Conservation (phyloP, 2,888 invertebrate species). For the Andrena bucephala region DNA sequence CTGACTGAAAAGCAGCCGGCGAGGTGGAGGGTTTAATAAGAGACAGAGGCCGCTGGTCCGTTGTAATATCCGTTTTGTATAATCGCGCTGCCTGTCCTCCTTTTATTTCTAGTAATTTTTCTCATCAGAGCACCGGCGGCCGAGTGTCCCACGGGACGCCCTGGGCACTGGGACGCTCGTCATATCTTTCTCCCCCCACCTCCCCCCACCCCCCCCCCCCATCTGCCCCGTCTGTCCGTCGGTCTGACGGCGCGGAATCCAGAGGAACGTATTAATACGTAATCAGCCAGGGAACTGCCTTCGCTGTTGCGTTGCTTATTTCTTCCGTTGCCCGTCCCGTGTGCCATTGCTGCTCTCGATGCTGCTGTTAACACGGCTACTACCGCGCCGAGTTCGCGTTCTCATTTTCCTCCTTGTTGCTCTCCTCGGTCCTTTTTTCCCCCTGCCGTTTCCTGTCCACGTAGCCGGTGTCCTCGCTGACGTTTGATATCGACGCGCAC, state of each 20-base stretch:
- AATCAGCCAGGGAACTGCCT: constrained; percentile 77
- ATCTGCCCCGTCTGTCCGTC: constrained; percentile 67
- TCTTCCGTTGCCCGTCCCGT: constrained; percentile 68
- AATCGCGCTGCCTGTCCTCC: constrained; percentile 75
- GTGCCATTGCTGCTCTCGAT: constrained; percentile 63
- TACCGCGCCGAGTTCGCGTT: constrained; percentile 48
- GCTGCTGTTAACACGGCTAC: constrained; percentile 63
- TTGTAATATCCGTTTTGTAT: constrained; percentile 79
- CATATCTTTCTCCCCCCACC: constrained; percentile 13
- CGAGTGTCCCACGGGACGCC: constrained; percentile 78
- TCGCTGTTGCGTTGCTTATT: constrained; percentile 67
- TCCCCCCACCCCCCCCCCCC: constrained; percentile 18
- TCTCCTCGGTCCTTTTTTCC: not conserved
- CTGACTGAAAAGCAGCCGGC: constrained; percentile 57
- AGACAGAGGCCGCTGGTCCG: constrained; percentile 70
- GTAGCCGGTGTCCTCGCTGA: constrained; percentile 15
- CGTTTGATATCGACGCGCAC: constrained; percentile 38
- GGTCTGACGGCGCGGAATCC: constrained; percentile 78
- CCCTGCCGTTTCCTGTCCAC: not conserved
- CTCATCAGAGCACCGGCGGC: constrained; percentile 76
- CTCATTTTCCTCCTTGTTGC: constrained; percentile 15
- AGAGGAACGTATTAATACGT: constrained; percentile 82
- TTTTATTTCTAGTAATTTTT: constrained; percentile 81
- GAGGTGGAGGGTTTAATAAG: constrained; percentile 73
- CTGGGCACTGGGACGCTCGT: constrained; percentile 75